These are phyloP conservation scores for Perognathus longimembris DNA, from an alignment of 2,113 vertebrate genomes.

Conservation along the genomic window DNA sequence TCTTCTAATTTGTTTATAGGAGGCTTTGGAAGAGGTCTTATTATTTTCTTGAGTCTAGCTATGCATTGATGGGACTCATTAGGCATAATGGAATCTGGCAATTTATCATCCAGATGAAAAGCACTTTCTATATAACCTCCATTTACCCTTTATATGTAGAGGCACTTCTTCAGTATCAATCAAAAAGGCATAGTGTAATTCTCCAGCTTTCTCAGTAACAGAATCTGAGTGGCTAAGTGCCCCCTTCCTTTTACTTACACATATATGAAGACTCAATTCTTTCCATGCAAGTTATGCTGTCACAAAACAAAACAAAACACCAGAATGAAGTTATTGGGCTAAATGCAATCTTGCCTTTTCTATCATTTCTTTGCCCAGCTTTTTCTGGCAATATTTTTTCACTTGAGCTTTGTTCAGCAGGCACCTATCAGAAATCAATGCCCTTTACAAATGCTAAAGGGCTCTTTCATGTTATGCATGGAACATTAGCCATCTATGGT, in stretches of 20 bases:
- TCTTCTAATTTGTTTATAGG: slow-evolving; percentile 85
- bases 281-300: slow-evolving; percentile 33
- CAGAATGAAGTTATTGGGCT: slow-evolving; percentile 34
- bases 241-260: slow-evolving; percentile 44
- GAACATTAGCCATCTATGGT: slow-evolving; percentile 79
- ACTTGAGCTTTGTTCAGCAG: slow-evolving; percentile 63
- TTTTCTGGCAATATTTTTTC: slow-evolving; percentile 79
- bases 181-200: slow-evolving; percentile 49
- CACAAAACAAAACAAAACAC: slow-evolving; percentile 64
- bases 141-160: slow-evolving; percentile 81
- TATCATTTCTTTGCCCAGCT: slow-evolving; percentile 61
- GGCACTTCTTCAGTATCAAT: slow-evolving; percentile 76
- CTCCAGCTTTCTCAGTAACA: slow-evolving; percentile 65
- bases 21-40: slow-evolving; percentile 76
- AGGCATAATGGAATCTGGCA: slow-evolving; percentile 85
- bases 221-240: background rate
- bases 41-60: slow-evolving; percentile 82
- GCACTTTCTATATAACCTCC: slow-evolving; percentile 81
- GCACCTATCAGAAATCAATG: slow-evolving; percentile 77
- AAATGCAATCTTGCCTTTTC: slow-evolving; percentile 77
- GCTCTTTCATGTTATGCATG: slow-evolving; percentile 77
- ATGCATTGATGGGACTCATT: slow-evolving; percentile 85
- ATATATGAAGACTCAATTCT: slow-evolving; percentile 55
- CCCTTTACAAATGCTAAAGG: slow-evolving; percentile 80
- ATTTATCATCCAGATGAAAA: slow-evolving; percentile 87